phyloP scores from a whole-genome alignment of 2,888 invertebrate species.

The Epistrophe grossulariae region DNA sequence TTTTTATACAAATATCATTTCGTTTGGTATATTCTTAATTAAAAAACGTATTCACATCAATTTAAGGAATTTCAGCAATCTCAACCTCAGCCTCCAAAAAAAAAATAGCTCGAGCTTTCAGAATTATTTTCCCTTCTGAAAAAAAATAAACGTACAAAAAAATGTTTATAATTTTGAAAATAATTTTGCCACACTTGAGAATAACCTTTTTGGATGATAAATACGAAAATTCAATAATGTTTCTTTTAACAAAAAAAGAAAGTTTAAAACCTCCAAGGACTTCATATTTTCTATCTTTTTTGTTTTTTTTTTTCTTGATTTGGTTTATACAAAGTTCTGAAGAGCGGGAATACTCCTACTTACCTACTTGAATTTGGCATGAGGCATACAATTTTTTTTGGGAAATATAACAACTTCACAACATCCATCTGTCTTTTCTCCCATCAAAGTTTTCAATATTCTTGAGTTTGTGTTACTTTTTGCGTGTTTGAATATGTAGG shows the following conservation, averaged over 20 bases:
- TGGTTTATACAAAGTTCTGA: not conserved
- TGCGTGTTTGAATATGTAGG: constrained; percentile 61
- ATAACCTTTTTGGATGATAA: not conserved
- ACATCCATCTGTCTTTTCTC: constrained; percentile 68
- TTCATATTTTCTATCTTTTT: constrained; percentile 13
- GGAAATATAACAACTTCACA: constrained; percentile 52
- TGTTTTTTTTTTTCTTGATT: not conserved
- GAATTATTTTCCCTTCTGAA: not conserved
- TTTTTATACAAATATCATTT: too few species aligned
- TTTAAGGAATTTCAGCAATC: too few species aligned
- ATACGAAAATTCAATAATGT: constrained; percentile 9
- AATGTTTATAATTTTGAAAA: not conserved
- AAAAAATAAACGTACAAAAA: not conserved
- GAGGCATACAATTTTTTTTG: not conserved
- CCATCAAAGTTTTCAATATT: constrained; percentile 67
- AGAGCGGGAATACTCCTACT: not conserved
- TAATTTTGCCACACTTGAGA: not conserved
- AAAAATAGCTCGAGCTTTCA: not conserved
- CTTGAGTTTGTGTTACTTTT: constrained; percentile 63
- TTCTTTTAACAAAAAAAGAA: not conserved
- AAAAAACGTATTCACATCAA: too few species aligned
- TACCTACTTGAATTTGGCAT: not conserved
- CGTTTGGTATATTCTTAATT: too few species aligned
- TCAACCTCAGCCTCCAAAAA: too few species aligned
- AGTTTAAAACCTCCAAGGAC: constrained; percentile 16